These are phyloP conservation scores for Latheticus oryzae DNA, from an alignment of 2,888 invertebrate species.

Conservation along the genomic window DNA sequence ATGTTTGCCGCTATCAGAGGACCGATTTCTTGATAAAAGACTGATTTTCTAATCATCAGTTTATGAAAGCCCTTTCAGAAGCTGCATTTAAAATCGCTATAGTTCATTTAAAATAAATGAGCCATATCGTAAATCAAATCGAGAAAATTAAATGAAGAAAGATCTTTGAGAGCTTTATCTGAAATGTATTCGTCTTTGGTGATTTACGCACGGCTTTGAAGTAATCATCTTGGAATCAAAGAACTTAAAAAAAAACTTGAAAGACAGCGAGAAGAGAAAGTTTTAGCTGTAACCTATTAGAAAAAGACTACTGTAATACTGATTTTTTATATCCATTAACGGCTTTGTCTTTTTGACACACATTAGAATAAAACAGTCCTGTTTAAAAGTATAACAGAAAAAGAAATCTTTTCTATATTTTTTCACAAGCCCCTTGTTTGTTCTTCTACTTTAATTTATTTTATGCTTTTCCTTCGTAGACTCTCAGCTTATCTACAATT, in stretches of 20 bases:
- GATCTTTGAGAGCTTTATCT: constrained; percentile 28
- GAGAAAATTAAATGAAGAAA: constrained; percentile 28
- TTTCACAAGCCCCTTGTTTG: constrained; percentile 7
- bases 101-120: constrained; percentile 30
- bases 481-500: constrained; percentile 22
- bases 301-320: no score
- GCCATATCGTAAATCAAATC: constrained; percentile 33
- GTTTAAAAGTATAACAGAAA: constrained; percentile 1
- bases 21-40: constrained; percentile 26
- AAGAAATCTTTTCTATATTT: neutral
- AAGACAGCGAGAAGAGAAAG: constrained; percentile 15
- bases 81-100: constrained; percentile 19
- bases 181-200: constrained; percentile 36
- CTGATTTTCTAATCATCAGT: constrained; percentile 11
- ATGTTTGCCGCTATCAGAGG: constrained; percentile 33
- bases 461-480: constrained; percentile 18
- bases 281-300: no score
- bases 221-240: constrained; percentile 31
- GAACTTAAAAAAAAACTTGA: constrained; percentile 19
- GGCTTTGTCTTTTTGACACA: no score
- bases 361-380: no score
- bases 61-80: constrained; percentile 10
- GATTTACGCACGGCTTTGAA: constrained; percentile 30
- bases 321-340: no score
- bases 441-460: constrained; percentile 23